Conservation (phyloP, 2,888 invertebrate species). For the Nomada flava region DNA sequence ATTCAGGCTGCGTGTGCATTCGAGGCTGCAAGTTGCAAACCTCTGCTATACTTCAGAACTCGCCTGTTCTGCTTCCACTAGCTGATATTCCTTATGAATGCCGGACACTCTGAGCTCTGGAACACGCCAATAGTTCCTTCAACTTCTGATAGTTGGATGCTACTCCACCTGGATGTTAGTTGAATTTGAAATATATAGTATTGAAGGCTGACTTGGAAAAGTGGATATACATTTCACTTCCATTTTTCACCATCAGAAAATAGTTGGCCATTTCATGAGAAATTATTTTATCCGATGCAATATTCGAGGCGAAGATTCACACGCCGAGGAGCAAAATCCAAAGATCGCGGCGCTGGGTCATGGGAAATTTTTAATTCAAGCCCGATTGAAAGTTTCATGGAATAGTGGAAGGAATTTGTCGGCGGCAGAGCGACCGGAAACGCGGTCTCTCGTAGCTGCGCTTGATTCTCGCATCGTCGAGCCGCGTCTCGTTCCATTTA, state of each 20-base stretch:
- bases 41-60: not conserved
- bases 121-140: not conserved
- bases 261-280: not conserved
- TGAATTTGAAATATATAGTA: not conserved
- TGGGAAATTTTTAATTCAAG: conserved; percentile 52
- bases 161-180: not conserved
- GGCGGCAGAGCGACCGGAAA: not conserved
- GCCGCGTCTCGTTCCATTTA: conserved; percentile 63
- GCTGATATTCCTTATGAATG: conserved; percentile 1
- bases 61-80: not conserved
- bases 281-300: not conserved
- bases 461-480: conserved; percentile 43
- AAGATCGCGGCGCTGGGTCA: not conserved
- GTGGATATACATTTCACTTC: too few relatives aligned
- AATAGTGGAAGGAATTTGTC: conserved; percentile 31
- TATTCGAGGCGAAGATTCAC: conserved; percentile 38
- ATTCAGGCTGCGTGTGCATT: not conserved
- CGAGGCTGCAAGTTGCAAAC: not conserved
- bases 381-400: conserved; percentile 49
- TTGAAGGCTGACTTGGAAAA: too few relatives aligned
- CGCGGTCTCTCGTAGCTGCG: conserved; percentile 21
- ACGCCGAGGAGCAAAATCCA: conserved; percentile 10
- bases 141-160: not conserved
- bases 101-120: not conserved
- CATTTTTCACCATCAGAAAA: too few relatives aligned